phyloP scores from a whole-genome alignment of 2,797 vertebrate species.

The Acanthiza pusilla region DNA sequence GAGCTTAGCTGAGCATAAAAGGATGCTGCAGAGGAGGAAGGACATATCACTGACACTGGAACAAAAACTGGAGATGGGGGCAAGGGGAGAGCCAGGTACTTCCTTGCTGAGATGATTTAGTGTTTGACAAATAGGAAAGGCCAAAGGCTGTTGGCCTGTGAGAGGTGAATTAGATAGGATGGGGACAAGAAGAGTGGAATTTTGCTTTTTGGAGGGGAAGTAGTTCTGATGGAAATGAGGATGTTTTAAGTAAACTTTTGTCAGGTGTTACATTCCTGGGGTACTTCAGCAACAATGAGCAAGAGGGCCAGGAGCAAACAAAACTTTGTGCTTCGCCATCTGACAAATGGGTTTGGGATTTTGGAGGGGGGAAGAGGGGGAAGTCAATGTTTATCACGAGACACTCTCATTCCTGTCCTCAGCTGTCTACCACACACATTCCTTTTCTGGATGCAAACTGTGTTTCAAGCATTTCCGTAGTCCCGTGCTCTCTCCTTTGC shows the following conservation, averaged over 20 bases:
- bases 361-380: neutral
- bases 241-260: neutral
- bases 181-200: neutral
- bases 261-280: neutral
- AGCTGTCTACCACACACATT: neutral
- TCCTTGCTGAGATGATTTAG: slow-evolving; percentile 4
- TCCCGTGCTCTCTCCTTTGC: neutral
- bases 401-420: neutral
- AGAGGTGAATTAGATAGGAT: neutral
- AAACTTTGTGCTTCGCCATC: neutral
- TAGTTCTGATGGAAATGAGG: neutral
- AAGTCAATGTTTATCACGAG: neutral
- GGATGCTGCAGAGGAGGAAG: neutral
- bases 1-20: neutral
- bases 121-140: neutral
- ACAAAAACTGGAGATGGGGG: neutral
- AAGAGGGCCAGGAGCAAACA: neutral
- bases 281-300: neutral
- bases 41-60: neutral
- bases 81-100: neutral
- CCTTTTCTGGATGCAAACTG: neutral
- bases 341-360: neutral
- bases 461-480: neutral
- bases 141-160: neutral
- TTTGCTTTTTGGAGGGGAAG: slow-evolving; percentile 13